Percentiles rank a stretch among this genome's conserved stretches.
Conservation (phyloP, 2,888 invertebrate genomes). For the Hyalella azteca region DNA sequence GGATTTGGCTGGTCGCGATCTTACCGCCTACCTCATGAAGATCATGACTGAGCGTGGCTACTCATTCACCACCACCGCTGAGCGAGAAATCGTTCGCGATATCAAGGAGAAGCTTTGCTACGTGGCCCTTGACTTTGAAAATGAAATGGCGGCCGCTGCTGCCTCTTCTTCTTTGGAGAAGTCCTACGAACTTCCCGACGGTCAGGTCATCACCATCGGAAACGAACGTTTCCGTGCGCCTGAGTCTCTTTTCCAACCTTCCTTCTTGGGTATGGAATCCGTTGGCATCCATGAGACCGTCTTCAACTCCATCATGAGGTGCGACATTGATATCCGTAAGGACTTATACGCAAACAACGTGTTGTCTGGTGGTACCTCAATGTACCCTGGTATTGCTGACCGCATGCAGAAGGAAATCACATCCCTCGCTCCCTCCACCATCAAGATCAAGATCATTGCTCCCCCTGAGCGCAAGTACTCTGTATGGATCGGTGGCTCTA, state of each 20-base stretch:
- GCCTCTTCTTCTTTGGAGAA: constrained; percentile 69
- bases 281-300: constrained; percentile 46
- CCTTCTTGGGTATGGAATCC: constrained; percentile 66
- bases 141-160: constrained; percentile 73
- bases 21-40: constrained; percentile 73
- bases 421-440: constrained; percentile 72
- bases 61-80: constrained; percentile 44
- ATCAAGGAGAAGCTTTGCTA: constrained; percentile 47
- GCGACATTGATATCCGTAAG: constrained; percentile 60
- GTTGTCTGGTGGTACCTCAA: constrained; percentile 69
- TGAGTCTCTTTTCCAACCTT: constrained; percentile 71
- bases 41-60: constrained; percentile 44
- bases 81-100: constrained; percentile 43
- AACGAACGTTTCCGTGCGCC: constrained; percentile 89
- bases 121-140: constrained; percentile 40
- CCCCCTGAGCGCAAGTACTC: constrained; percentile 90
- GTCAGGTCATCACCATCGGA: constrained; percentile 25
- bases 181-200: constrained; percentile 24
- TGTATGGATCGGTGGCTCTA: constrained; percentile 90
- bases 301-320: constrained; percentile 60
- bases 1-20: constrained; percentile 34
- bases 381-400: constrained; percentile 92
- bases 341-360: constrained; percentile 50
- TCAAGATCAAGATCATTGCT: constrained; percentile 94
- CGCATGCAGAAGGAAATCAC: constrained; percentile 90